Percentiles rank a stretch among this genome's conserved stretches.
Evolutionary conservation across 2,797 vertebrate genomes (phyloP).

Genomic region (Tangara arthus): DNA sequence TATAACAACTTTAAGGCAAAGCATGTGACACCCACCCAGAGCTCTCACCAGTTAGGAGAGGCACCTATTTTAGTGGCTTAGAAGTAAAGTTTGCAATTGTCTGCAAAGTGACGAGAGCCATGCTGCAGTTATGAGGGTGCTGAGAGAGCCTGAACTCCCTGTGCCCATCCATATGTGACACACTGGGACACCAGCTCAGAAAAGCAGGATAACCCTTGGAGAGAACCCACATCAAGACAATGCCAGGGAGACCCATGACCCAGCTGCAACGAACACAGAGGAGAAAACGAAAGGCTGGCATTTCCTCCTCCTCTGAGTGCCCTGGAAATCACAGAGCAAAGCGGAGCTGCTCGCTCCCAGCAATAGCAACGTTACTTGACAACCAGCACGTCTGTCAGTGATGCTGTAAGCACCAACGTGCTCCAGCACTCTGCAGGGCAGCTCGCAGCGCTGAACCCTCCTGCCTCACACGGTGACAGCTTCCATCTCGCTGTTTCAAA

Average conservation of each 20-base stretch:
- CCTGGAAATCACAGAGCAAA: neutral
- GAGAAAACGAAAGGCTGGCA: neutral
- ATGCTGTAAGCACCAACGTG: neutral
- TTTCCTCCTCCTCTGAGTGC: neutral
- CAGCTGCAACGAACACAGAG: neutral
- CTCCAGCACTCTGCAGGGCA: neutral
- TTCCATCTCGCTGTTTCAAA: neutral
- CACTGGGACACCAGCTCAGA: neutral
- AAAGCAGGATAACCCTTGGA: neutral
- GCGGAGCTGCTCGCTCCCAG: neutral
- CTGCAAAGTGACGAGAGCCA: neutral
- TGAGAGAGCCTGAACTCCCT: neutral
- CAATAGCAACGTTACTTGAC: neutral
- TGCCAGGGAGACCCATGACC: neutral
- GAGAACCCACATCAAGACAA: neutral
- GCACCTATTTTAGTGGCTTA: neutral
- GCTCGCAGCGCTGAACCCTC: neutral
- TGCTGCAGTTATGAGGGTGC: neutral
- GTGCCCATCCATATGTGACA: neutral
- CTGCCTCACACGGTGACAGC: neutral
- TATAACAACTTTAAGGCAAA: neutral
- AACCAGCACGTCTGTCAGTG: neutral
- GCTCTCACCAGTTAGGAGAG: neutral
- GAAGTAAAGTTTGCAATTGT: neutral
- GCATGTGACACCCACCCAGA: fast-evolving